Percentiles rank a stretch among this genome's conserved stretches.
These are phyloP conservation scores for Drosophila melanogaster DNA, from an alignment of 1,140 invertebrate genomes.

Conservation along the genomic window Release_6_plus_ISO1_MT NT_033777.3:26663001-26663500, in stretches of 20 bases:
- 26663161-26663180: constrained; percentile 51
- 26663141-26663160: constrained; percentile 5
- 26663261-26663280: constrained; percentile 91
- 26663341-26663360: constrained; percentile 87
- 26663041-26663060: constrained; percentile 92
- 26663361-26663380: background rate
- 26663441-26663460: background rate
- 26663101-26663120: constrained; percentile 89
- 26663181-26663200: background rate
- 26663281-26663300: constrained; percentile 90
- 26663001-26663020: constrained; percentile 93
- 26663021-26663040: constrained; percentile 89
- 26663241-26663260: constrained; percentile 91
- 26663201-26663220: constrained; percentile 88
- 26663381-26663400: background rate
- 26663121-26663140: constrained; percentile 87
- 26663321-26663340: constrained; percentile 91
- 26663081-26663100: constrained; percentile 88
- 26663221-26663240: constrained; percentile 89
- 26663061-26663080: constrained; percentile 89
- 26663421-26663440: constrained; percentile 32
- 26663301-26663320: constrained; percentile 90
- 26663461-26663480: constrained; percentile 35
- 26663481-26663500: constrained; percentile 17
- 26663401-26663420: constrained; percentile 34